These are phyloP conservation scores for Dasypus novemcinctus DNA, from an alignment of 2,113 vertebrate genomes.

Conservation along the genomic window DNA sequence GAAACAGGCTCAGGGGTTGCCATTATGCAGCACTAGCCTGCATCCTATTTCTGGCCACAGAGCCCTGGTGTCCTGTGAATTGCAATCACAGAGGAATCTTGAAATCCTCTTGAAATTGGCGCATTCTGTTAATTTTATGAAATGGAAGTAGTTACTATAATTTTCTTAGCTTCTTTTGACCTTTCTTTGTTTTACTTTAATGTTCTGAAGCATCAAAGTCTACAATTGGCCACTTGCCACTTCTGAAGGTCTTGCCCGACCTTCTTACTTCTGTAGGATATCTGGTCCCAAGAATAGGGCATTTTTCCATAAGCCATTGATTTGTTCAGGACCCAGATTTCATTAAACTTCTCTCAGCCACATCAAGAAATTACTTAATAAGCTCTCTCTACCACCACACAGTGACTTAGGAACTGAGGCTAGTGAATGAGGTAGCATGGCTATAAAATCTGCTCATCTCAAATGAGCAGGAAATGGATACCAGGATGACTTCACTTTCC, in stretches of 20 bases:
- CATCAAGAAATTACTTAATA: neutral
- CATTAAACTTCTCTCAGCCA: neutral
- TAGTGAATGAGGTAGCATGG: neutral
- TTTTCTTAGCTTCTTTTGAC: neutral
- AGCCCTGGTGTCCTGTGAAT: neutral
- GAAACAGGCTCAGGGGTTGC: too few species aligned
- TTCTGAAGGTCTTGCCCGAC: neutral
- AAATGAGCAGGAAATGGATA: neutral
- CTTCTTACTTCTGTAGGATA: neutral
- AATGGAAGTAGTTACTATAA: neutral
- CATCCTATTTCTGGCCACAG: neutral
- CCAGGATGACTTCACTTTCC: neutral
- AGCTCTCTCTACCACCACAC: neutral
- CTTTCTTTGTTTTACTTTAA: neutral
- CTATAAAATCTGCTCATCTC: neutral
- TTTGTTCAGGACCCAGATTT: neutral
- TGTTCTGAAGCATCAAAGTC: neutral
- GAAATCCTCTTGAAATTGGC: neutral
- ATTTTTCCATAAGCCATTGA: neutral
- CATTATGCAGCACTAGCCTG: neutral
- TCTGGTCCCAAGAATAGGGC: neutral
- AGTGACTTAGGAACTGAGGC: neutral
- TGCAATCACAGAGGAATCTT: neutral
- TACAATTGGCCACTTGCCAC: neutral
- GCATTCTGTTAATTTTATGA: neutral